Percentiles rank a stretch among this genome's conserved stretches.
Evolutionary conservation across 2,888 invertebrate species (phyloP).

Genomic region (Apamea epomidion): DNA sequence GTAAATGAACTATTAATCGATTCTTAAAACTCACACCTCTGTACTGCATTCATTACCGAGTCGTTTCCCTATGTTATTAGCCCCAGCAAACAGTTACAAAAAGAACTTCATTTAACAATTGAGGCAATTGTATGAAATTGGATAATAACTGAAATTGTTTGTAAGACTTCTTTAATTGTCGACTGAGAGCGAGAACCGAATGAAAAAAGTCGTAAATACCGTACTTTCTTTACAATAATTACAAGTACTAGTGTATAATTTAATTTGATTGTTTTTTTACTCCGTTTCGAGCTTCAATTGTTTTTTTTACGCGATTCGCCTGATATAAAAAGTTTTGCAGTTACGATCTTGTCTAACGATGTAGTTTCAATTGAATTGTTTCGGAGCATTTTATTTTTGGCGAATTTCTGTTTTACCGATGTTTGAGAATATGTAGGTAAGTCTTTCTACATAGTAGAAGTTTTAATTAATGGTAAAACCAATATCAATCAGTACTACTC

Average conservation of each 20-base stretch:
- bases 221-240: slow-evolving; percentile 8
- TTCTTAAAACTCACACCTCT: slow-evolving; percentile 44
- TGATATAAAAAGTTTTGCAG: neutral
- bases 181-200: slow-evolving; percentile 25
- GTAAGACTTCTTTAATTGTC: slow-evolving; percentile 43
- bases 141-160: slow-evolving; percentile 59
- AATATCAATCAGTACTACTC: neutral
- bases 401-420: neutral
- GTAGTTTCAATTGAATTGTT: slow-evolving; percentile 7
- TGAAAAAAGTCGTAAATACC: neutral
- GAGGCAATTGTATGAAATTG: slow-evolving; percentile 60
- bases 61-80: slow-evolving; percentile 33
- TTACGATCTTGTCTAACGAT: neutral
- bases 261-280: neutral
- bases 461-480: slow-evolving; percentile 6
- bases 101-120: slow-evolving; percentile 44
- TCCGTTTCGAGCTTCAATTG: neutral
- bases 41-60: slow-evolving; percentile 28
- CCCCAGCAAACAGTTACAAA: slow-evolving; percentile 11
- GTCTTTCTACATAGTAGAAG: neutral
- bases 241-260: neutral
- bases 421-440: neutral
- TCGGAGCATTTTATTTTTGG: neutral
- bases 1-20: slow-evolving; percentile 45
- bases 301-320: neutral